These are phyloP conservation scores for Lamellibrachia columna DNA, from an alignment of 2,888 invertebrate species.

Conservation along the genomic window DNA sequence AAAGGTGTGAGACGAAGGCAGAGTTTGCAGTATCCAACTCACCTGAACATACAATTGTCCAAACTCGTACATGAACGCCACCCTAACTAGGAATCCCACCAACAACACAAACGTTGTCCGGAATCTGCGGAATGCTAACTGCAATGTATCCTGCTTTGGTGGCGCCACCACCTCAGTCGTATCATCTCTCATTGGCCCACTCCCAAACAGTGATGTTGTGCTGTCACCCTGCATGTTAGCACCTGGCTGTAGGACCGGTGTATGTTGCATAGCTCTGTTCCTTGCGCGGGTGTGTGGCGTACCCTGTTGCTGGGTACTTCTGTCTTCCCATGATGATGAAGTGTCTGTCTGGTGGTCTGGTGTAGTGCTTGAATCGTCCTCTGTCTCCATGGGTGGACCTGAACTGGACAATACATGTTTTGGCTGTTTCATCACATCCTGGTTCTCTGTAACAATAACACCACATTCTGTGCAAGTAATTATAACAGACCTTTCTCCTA, in stretches of 20 bases:
- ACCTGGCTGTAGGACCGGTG: neutral
- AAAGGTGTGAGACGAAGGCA: neutral
- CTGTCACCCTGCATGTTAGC: neutral
- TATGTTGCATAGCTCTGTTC: neutral
- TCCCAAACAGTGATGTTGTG: neutral
- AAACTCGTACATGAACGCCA: conserved; percentile 26
- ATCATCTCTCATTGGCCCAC: neutral
- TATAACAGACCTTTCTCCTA: neutral
- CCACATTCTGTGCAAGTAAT: neutral
- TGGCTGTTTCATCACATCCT: neutral
- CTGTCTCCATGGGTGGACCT: neutral
- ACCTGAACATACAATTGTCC: conserved; percentile 21
- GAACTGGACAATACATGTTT: neutral
- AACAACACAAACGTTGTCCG: conserved; percentile 8
- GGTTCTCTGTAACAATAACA: neutral
- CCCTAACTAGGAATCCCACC: conserved; percentile 22
- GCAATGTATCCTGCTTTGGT: neutral
- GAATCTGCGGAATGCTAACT: conserved; percentile 17
- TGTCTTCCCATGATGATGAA: neutral
- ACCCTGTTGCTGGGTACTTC: neutral
- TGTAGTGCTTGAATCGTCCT: neutral
- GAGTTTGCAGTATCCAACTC: neutral
- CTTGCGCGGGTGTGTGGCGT: neutral
- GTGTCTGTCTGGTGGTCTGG: too few relatives aligned
- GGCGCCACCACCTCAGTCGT: neutral